Evolutionary conservation across 2,797 vertebrate species (phyloP), one percentile per base, ranked within the genome.

Genomic region (Microctenopoma stevenorrisi): DNA sequence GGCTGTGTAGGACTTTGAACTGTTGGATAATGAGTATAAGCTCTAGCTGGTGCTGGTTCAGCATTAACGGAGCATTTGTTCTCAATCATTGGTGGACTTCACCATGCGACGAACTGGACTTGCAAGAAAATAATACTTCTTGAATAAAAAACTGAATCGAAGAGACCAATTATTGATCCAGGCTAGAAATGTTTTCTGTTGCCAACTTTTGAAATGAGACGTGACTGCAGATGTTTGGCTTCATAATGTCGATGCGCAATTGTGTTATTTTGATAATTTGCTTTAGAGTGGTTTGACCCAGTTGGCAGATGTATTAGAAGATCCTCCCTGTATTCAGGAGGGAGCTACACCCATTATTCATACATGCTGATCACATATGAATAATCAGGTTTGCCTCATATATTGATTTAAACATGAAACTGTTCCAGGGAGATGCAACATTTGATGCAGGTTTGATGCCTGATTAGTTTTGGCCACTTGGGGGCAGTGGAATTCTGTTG

Each of bases 221-320:
- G 78, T 55, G 58, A 69, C 62, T 40, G 64, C 73, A 78, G 43
- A 37, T 79, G 72, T 87, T 75, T 61, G 22, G 50, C 3, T 8
- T 25, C 5, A 9, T 38, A 63, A 60, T 53, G 13, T 16, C 56
- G 64, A 50, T 61, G 38, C 52, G 53, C 38, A 70, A 22, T 33
- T 18, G 15, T 74, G 60, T 69, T 76, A 33, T 64, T 69, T 51
- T 43, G 64, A 66, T 64, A 18, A 40, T 67, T 64, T 53, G 54
- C 54, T 64, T 56, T 43, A 9, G 30, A 62, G 57, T 50, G 54
- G 4, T 61, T 55, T 63, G 71, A 81, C 48, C 67, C 53, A 58
- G 14, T 76, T 82, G 73, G 60, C 78, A 42, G 49, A 57, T 16
- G 33, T 49, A 40, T 54, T 63, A 59, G 61, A 18, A 18, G 18